Conservation (phyloP, 2,888 invertebrate genomes). For the Clanis bilineata region DNA sequence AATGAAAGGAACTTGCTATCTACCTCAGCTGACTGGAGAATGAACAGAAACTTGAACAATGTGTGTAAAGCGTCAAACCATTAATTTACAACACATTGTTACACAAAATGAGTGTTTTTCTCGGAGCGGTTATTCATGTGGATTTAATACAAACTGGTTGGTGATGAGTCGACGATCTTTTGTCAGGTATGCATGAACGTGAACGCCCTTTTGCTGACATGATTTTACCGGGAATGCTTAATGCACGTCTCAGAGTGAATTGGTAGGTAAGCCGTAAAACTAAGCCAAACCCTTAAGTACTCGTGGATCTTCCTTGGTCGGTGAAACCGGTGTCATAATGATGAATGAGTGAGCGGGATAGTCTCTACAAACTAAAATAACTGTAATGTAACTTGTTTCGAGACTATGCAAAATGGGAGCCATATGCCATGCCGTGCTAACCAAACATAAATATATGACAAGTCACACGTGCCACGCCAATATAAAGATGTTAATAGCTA, state of each 20-base stretch:
- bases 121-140: slow-evolving; percentile 2
- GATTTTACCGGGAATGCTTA: too few species aligned
- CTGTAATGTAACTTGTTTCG: not conserved
- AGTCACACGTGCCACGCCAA: not conserved
- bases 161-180: not conserved
- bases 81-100: not conserved
- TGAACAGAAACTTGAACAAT: not conserved
- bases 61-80: not conserved
- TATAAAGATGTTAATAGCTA: slow-evolving; percentile 3
- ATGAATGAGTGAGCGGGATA: too few species aligned
- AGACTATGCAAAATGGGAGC: not conserved
- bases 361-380: too few species aligned
- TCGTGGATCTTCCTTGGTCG: too few species aligned
- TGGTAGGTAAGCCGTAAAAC: too few species aligned
- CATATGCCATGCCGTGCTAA: not conserved
- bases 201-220: too few species aligned
- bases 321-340: too few species aligned
- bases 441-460: not conserved
- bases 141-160: not conserved
- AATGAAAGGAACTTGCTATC: not conserved
- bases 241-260: too few species aligned
- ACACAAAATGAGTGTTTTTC: not conserved
- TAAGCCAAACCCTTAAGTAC: too few species aligned
- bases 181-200: not conserved
- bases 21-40: not conserved